Evolutionary conservation across 2,113 vertebrate species (phyloP), one percentile per base, ranked within the genome.

Genomic region (Collichthys lucidus): DNA sequence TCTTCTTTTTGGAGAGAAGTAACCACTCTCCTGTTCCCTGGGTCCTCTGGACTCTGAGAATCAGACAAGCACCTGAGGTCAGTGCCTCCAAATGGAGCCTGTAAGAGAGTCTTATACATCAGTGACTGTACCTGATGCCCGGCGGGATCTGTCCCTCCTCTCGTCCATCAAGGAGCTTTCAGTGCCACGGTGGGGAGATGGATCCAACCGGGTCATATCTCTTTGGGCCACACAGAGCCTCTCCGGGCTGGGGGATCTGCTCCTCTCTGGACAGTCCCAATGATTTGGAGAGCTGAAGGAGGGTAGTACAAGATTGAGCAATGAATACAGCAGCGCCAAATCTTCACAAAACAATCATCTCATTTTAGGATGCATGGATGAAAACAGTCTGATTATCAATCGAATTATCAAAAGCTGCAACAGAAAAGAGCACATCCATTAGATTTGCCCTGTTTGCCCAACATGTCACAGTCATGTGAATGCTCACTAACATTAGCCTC

Each of bases 121-220:
- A 66, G 16, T 49, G 14, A 74, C 64, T 79, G 10, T 78, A 96
- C 95, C 95, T 89, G 93, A 93, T 1, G 79, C 42, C 64, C 84
- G 84, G 2, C 86, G 90, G 72, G 90, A 90, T 69, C 86, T 87
- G 76, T 87, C 80, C 65, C 93, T 90, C 40, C 86, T 88, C 67
- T 94, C 93, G 59, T 94, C 93, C 91, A 95, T 94, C 87, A 76
- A 80, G 60, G 90, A 79, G 62, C 74, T 88, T 73, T 88, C 86
- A 55, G 78, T 72, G 16, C 69, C 73, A 44, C 60, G 82, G 17
- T 87, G 79, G 11, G 87, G 85, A 75, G 92, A 89, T 17, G 90
- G 82, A 70, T 95, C 94, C 86, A 94, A 55, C 40, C 89, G 89
- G 72, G 94, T 95, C 94, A 95, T 94, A 80, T 88, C 88, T 76